phyloP scores from a whole-genome alignment of 2,888 invertebrate species.

The Dicranocentrus wangi region DNA sequence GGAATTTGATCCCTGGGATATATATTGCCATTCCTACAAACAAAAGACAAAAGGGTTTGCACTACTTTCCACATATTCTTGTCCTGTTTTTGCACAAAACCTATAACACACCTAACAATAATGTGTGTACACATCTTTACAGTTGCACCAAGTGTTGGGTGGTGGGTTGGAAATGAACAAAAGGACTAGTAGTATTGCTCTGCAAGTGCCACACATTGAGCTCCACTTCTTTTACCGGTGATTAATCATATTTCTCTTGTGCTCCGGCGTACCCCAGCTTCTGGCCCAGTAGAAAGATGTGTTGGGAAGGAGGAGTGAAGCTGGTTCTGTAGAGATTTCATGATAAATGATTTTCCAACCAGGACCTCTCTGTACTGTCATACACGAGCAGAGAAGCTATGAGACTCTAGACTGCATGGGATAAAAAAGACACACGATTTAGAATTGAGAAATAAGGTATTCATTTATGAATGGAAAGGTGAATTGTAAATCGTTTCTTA shows the following conservation, averaged over 20 bases:
- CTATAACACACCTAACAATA: too few relatives aligned
- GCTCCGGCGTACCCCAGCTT: slow-evolving; percentile 13
- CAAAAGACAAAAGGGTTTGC: too few relatives aligned
- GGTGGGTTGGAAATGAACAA: slow-evolving; percentile 22
- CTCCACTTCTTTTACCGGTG: slow-evolving; percentile 49
- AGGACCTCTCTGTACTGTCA: slow-evolving; percentile 9
- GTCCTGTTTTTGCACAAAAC: too few relatives aligned
- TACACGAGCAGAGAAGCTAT: neutral
- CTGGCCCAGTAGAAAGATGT: neutral
- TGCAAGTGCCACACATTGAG: slow-evolving; percentile 52
- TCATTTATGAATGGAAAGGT: slow-evolving; percentile 21
- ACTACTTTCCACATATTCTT: too few relatives aligned
- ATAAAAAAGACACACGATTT: neutral
- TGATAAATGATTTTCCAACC: slow-evolving; percentile 63
- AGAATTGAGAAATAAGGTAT: slow-evolving; percentile 17
- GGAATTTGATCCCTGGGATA: slow-evolving; percentile 45
- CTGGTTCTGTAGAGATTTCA: slow-evolving; percentile 43
- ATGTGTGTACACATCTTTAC: too few relatives aligned
- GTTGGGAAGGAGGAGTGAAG: neutral
- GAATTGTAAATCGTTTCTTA: too few relatives aligned
- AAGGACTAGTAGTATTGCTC: neutral
- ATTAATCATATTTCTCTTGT: slow-evolving; percentile 56
- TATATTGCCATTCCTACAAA: slow-evolving; percentile 2
- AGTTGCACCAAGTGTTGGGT: too few relatives aligned
- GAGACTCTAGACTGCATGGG: too few relatives aligned